A percentile compares a stretch with the other conserved stretches of the same genome.
These are phyloP conservation scores for Ophion obscuratus DNA, from an alignment of 2,888 invertebrate species.

Conservation along the genomic window DNA sequence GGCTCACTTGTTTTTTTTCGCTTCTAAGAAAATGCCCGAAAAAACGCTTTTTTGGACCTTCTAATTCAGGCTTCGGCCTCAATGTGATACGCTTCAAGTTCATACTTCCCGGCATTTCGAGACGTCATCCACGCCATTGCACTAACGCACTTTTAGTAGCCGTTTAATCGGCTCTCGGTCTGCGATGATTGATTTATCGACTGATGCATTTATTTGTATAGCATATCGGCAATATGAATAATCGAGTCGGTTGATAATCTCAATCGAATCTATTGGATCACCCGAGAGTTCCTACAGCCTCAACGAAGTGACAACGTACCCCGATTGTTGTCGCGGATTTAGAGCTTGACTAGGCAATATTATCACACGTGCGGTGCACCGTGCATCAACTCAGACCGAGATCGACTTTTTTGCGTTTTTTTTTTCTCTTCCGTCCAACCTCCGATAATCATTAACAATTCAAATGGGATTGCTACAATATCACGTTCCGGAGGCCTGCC, in stretches of 20 bases:
- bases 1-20: no score
- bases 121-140: no score
- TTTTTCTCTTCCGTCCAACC: slow-evolving; percentile 57
- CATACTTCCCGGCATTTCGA: no score
- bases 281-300: slow-evolving; percentile 21
- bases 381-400: slow-evolving; percentile 31
- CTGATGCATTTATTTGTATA: neutral
- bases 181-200: no score
- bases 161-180: no score
- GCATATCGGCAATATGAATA: neutral
- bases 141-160: no score
- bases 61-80: no score
- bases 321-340: slow-evolving; percentile 44
- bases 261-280: slow-evolving; percentile 1
- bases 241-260: slow-evolving; percentile 9
- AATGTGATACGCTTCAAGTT: no score
- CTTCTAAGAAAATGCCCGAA: no score
- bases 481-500: slow-evolving; percentile 83
- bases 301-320: slow-evolving; percentile 60
- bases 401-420: slow-evolving; percentile 49
- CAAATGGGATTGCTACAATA: slow-evolving; percentile 83
- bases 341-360: slow-evolving; percentile 26
- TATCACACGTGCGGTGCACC: slow-evolving; percentile 11
- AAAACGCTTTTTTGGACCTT: no score
- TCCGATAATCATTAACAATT: slow-evolving; percentile 79